Evolutionary conservation across 1,140 invertebrate genomes (phyloP), one percentile per base, ranked within the genome.

Genomic region (Drosophila gunungcola): DNA sequence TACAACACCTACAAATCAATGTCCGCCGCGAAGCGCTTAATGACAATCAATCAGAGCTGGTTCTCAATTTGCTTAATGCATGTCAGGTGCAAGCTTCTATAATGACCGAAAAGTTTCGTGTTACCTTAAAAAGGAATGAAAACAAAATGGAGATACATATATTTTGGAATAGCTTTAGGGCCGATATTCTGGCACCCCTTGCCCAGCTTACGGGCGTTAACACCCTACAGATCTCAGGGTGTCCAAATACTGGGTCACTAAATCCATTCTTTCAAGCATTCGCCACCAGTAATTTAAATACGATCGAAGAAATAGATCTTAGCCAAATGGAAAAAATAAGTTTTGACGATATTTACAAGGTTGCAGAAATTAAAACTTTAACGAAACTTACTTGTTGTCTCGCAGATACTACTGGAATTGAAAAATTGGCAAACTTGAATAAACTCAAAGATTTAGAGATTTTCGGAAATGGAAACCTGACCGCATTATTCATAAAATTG

Each of bases 311-410:
- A 9, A 9, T 54, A 11, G 12, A 6, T 54, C 25, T 39, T 3
- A 25, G 7, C 4, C 1, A 10, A 25, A 1, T 5, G 3, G 0
- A 5, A n/a, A n/a, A 3, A 6, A 1, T 2, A 3, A 1, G 10
- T 27, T 54, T 54, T n/a, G 1, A 10, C 2, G 7, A 12, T 13
- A 25, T 54, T 2, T 4, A 1, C 1, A 39, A 54, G 21, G 52
- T 54, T 12, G 12, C 52, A 6, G 12, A 27, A 9, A 27, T 54
- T 4, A 3, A 27, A 10, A 39, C 12, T 4, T 16, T 54, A 4
- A 54, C 27, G 25, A 55, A 55, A 41, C 25, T 41, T 5, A 11
- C 3, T 1, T n/a, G 39, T 4, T 5, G 1, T 3, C 4, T 41
- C 25, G n/a, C 9, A n/a, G 4, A 13, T 41, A 25, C 5, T 4